Conservation (phyloP, 2,113 vertebrate genomes). For the Laticauda laticaudata region DNA sequence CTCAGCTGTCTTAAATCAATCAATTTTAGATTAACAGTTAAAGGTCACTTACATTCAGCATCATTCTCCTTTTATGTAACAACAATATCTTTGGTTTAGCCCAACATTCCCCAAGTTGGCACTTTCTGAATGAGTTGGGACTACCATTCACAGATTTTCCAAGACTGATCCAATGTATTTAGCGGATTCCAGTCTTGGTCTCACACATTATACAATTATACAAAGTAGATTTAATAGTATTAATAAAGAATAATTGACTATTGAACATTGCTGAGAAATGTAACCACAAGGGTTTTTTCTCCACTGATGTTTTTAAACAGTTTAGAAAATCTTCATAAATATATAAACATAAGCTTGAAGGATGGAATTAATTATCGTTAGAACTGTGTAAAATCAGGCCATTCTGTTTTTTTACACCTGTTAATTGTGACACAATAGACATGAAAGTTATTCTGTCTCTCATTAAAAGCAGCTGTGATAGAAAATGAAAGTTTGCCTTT, state of each 20-base stretch:
- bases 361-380: neutral
- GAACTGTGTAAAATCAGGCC: neutral
- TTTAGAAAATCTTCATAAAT: neutral
- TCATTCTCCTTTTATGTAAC: neutral
- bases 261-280: constrained; percentile 54
- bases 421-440: neutral
- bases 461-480: neutral
- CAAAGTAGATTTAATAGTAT: constrained; percentile 31
- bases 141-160: neutral
- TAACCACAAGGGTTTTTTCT: constrained; percentile 37
- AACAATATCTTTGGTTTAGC: neutral
- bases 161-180: neutral
- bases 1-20: neutral
- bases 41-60: neutral
- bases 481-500: neutral
- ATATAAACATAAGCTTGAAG: neutral
- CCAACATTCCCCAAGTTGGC: neutral
- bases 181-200: neutral
- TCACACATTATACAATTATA: no score
- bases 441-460: neutral
- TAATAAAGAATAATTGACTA: constrained; percentile 52
- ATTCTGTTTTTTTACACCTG: neutral
- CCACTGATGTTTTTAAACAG: neutral
- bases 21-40: neutral
- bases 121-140: neutral